Evolutionary conservation across 2,797 vertebrate species (phyloP).

Genomic region (Amniataba percoides): DNA sequence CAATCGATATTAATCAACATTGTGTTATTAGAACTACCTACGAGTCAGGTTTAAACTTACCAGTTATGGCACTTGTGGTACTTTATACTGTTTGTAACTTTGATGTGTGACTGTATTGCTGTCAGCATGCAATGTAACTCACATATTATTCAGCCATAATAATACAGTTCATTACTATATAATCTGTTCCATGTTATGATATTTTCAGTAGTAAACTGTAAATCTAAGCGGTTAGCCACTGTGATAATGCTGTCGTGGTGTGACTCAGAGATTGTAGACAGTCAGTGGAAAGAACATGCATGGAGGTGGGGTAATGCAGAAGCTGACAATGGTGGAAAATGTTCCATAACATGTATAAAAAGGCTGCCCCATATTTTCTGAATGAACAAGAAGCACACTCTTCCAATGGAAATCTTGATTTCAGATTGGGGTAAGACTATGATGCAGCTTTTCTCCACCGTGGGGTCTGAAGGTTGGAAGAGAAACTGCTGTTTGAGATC

Average conservation of each 20-base stretch:
- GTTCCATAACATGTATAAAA: constrained; percentile 23
- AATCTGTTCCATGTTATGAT: background rate
- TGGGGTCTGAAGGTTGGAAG: constrained; percentile 43
- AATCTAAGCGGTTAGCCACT: background rate
- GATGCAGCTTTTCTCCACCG: constrained; percentile 49
- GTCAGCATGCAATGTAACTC: background rate
- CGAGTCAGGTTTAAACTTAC: background rate
- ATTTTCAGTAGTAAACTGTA: background rate
- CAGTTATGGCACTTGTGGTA: background rate
- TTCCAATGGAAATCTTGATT: constrained; percentile 44
- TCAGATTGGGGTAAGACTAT: constrained; percentile 4
- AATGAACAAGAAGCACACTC: constrained; percentile 15
- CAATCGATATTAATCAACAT: background rate
- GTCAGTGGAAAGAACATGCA: constrained; percentile 47
- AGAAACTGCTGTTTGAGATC: background rate
- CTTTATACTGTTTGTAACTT: background rate
- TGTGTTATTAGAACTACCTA: background rate
- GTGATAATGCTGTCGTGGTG: constrained; percentile 6
- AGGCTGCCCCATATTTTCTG: constrained; percentile 6
- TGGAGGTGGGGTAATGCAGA: constrained; percentile 28
- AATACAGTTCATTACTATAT: background rate
- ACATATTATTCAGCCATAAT: background rate
- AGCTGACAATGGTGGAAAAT: background rate
- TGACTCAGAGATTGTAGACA: constrained; percentile 41
- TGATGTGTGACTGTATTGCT: background rate